These are phyloP conservation scores for Sialis fuliginosa DNA, from an alignment of 2,888 invertebrate genomes.

Conservation along the genomic window DNA sequence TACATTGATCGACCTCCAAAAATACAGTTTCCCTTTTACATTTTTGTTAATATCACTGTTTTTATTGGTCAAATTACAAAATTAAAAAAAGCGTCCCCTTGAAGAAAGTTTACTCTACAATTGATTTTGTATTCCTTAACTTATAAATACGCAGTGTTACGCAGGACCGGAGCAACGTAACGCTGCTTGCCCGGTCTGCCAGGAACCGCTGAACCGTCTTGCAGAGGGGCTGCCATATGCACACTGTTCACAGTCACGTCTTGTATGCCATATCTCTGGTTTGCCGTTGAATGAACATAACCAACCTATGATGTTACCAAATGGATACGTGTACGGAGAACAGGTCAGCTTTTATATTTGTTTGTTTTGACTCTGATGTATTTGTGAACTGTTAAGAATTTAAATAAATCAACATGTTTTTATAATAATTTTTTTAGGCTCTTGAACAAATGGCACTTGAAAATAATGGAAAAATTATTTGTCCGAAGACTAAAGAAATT, in stretches of 20 bases:
- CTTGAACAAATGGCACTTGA: conserved; percentile 77
- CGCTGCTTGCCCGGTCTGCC: conserved; percentile 84
- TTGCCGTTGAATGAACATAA: conserved; percentile 92
- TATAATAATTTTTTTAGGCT: conserved; percentile 38
- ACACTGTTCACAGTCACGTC: conserved; percentile 88
- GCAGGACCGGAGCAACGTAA: conserved; percentile 47
- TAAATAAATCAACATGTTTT: not conserved
- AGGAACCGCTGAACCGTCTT: conserved; percentile 68
- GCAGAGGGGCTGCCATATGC: conserved; percentile 82
- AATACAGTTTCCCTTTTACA: no score
- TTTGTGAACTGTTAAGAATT: not conserved
- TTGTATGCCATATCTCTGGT: conserved; percentile 83
- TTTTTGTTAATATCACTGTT: no score
- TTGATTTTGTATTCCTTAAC: conserved; percentile 19
- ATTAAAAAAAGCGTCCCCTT: not conserved
- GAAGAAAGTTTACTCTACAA: not conserved
- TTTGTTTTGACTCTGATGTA: not conserved
- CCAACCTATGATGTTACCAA: conserved; percentile 96
- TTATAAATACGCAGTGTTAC: conserved; percentile 44
- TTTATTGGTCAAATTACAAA: not conserved
- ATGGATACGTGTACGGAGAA: conserved; percentile 93
- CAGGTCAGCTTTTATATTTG: conserved; percentile 34
- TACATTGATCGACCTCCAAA: no score
- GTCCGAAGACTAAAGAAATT: conserved; percentile 86
- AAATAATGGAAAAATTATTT: conserved; percentile 81